These are phyloP conservation scores for Hemaris fuciformis DNA, from an alignment of 2,888 invertebrate species.

Conservation along the genomic window DNA sequence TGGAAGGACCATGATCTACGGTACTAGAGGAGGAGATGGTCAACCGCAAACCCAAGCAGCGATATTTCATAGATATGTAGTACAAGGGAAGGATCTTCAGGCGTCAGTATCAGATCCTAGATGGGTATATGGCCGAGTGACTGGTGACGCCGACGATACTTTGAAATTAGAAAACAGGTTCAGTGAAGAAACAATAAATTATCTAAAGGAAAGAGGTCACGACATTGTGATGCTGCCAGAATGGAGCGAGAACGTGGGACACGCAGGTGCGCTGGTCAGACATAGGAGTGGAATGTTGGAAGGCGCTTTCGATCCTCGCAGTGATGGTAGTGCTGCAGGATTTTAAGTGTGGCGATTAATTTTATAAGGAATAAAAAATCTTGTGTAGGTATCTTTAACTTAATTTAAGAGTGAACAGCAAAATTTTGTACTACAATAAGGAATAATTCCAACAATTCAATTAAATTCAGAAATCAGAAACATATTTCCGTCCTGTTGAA, in stretches of 20 bases:
- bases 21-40: slow-evolving; percentile 70
- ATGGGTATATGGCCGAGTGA: slow-evolving; percentile 59
- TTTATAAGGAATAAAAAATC: too few species aligned
- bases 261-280: slow-evolving; percentile 64
- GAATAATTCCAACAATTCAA: too few species aligned
- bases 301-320: slow-evolving; percentile 66
- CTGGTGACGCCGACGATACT: slow-evolving; percentile 35
- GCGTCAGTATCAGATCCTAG: slow-evolving; percentile 55
- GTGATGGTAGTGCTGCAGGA: slow-evolving; percentile 67
- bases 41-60: slow-evolving; percentile 71
- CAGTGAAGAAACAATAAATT: slow-evolving; percentile 47
- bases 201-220: slow-evolving; percentile 59
- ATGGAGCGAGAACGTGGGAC: slow-evolving; percentile 52
- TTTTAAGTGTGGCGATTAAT: too few species aligned
- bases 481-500: neutral
- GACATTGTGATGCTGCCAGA: slow-evolving; percentile 43
- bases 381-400: too few species aligned
- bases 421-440: too few species aligned
- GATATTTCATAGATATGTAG: slow-evolving; percentile 68
- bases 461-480: neutral
- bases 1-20: slow-evolving; percentile 66
- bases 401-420: too few species aligned
- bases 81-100: slow-evolving; percentile 59
- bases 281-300: slow-evolving; percentile 61
- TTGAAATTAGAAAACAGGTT: slow-evolving; percentile 62